These are phyloP conservation scores for Diabrotica virgifera DNA, from an alignment of 1,140 invertebrate species.

Conservation along the genomic window DNA sequence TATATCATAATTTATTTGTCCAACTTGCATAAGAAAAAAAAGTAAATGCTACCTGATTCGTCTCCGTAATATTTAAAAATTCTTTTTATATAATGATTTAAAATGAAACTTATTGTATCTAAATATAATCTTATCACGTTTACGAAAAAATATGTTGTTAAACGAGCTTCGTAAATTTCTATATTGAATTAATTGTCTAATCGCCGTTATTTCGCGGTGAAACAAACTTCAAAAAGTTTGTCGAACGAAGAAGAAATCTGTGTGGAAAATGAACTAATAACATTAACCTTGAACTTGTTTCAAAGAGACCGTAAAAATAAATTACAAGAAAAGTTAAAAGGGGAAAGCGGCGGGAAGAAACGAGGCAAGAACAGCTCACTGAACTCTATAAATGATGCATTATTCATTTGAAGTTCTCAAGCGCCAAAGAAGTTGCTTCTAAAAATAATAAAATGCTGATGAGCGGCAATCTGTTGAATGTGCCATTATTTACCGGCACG, in stretches of 20 bases:
- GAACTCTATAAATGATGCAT: slow-evolving; percentile 41
- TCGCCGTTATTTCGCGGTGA: too few relatives aligned
- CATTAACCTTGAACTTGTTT: slow-evolving; percentile 20
- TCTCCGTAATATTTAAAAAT: too few relatives aligned
- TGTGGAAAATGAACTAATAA: background rate
- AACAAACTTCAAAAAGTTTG: background rate
- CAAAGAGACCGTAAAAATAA: slow-evolving; percentile 19
- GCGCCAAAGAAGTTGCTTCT: slow-evolving; percentile 33
- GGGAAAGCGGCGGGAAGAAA: slow-evolving; percentile 13
- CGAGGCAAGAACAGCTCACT: slow-evolving; percentile 24
- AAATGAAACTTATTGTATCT: too few relatives aligned
- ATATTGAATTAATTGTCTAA: too few relatives aligned
- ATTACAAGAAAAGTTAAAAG: slow-evolving; percentile 18
- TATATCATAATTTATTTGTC: too few relatives aligned
- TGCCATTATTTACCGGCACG: slow-evolving; percentile 44
- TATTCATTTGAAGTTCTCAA: slow-evolving; percentile 40
- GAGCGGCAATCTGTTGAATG: slow-evolving; percentile 49
- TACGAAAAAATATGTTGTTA: too few relatives aligned
- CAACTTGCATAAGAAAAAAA: too few relatives aligned
- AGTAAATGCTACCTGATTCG: too few relatives aligned
- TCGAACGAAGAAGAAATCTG: background rate
- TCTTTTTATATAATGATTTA: too few relatives aligned
- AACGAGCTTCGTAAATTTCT: too few relatives aligned
- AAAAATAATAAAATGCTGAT: slow-evolving; percentile 48
- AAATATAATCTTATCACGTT: too few relatives aligned